A percentile compares a stretch with the other conserved stretches of the same genome.
Conservation (phyloP, 2,113 vertebrate species). For the Grus americana region DNA sequence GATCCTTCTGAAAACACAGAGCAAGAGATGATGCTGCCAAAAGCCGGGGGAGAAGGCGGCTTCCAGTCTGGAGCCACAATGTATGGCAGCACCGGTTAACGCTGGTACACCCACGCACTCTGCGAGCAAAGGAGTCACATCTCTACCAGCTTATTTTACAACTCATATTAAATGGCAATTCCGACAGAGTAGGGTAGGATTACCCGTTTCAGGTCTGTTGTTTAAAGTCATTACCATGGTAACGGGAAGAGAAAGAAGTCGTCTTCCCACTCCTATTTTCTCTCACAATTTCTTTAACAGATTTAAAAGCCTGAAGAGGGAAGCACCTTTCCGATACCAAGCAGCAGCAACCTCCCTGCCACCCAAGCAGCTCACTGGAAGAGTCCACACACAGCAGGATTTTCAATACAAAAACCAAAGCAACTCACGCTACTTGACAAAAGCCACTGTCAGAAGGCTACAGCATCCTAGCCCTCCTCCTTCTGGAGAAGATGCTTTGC, state of each 20-base stretch:
- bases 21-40: not conserved
- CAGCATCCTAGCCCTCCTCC: not conserved
- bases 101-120: not conserved
- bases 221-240: constrained; percentile 39
- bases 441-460: not conserved
- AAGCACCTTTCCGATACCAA: not conserved
- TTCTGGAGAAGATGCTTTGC: not conserved
- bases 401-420: not conserved
- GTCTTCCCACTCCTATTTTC: not conserved
- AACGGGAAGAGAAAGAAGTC: constrained; percentile 29
- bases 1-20: not conserved
- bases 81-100: not conserved
- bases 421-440: not conserved
- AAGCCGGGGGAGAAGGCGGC: fast-evolving
- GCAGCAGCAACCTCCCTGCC: not conserved
- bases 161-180: not conserved
- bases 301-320: not conserved
- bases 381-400: not conserved
- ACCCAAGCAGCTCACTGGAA: not conserved
- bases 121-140: constrained; percentile 17
- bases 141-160: constrained; percentile 15
- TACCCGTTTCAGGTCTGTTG: not conserved
- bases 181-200: constrained; percentile 9
- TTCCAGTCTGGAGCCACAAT: constrained; percentile 23
- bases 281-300: not conserved